A percentile compares a stretch with the other conserved stretches of the same genome.
phyloP scores from a whole-genome alignment of 2,888 invertebrate genomes.

The Tipula helvola region DNA sequence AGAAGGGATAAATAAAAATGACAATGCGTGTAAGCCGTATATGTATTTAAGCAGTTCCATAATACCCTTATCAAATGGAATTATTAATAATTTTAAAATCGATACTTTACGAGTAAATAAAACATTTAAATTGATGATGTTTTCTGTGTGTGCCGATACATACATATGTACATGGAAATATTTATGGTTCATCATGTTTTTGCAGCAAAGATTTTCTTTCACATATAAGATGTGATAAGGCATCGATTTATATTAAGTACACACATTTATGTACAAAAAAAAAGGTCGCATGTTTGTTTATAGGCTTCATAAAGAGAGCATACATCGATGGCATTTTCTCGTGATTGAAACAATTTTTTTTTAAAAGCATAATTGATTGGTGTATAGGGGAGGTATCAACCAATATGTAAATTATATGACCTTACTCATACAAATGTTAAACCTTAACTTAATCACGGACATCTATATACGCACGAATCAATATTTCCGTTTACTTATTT shows the following conservation, averaged over 20 bases:
- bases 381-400: neutral
- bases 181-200: neutral
- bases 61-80: neutral
- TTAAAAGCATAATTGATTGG: neutral
- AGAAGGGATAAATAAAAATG: neutral
- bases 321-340: neutral
- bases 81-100: neutral
- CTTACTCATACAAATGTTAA: neutral
- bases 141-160: neutral
- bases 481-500: neutral
- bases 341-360: neutral
- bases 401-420: neutral
- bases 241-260: too few species aligned
- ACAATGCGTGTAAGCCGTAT: neutral
- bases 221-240: too few species aligned
- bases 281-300: neutral
- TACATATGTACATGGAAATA: neutral
- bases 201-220: too few species aligned
- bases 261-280: too few species aligned
- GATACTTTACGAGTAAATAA: neutral
- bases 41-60: neutral
- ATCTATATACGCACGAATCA: too few species aligned
- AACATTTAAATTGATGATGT: neutral
- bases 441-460: neutral
- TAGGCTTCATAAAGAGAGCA: neutral